Conservation (phyloP, 2,113 vertebrate genomes). For the Gymnobelideus leadbeateri region DNA sequence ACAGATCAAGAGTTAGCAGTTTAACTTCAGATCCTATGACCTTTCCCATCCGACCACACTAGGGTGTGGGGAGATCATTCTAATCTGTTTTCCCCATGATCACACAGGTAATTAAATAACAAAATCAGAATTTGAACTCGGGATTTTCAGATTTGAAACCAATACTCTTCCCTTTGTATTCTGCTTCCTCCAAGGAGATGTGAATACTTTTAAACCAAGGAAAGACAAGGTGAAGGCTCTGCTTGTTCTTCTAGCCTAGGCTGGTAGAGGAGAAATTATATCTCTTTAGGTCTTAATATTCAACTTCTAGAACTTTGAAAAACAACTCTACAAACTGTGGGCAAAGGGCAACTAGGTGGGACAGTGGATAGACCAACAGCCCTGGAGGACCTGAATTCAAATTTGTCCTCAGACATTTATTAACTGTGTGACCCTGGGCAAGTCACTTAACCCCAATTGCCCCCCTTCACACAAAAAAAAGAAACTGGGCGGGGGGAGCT, state of each 20-base stretch:
- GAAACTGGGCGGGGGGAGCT: too few species aligned
- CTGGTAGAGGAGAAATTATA: constrained; percentile 29
- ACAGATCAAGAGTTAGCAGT: not conserved
- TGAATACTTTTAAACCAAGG: not conserved
- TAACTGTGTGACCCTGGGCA: not conserved
- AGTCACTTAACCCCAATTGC: not conserved
- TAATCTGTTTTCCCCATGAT: not conserved
- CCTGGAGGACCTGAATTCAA: not conserved
- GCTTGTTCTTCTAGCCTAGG: not conserved
- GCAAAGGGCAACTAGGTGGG: not conserved
- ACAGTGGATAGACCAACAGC: not conserved
- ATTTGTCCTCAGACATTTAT: not conserved
- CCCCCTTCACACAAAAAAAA: too few species aligned
- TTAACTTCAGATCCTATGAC: not conserved
- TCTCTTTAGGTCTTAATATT: constrained; percentile 64
- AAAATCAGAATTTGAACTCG: not conserved
- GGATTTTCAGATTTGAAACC: not conserved
- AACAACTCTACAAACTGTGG: not conserved
- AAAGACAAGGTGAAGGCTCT: not conserved
- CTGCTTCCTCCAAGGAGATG: not conserved
- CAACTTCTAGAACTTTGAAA: not conserved
- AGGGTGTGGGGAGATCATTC: not conserved
- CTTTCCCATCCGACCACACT: not conserved
- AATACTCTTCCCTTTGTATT: not conserved
- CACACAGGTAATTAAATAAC: not conserved